Evolutionary conservation across 1,140 invertebrate genomes (phyloP), one percentile per base, ranked within the genome.

Genomic region (Cyclargus thomasi): DNA sequence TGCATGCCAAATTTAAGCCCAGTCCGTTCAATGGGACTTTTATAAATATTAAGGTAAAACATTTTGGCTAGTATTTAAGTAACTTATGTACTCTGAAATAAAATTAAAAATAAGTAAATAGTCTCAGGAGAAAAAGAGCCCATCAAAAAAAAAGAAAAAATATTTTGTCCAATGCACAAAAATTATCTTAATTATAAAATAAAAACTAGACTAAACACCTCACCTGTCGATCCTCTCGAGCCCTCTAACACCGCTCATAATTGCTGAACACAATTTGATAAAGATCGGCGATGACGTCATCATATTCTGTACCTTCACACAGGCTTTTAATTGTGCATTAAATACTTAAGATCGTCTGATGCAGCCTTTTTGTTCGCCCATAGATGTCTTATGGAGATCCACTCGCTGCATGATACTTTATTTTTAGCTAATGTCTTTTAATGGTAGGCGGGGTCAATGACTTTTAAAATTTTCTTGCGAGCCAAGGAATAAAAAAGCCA

Each of bases 191-290:
- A 20, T 18, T 20, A 59, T 20, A 59, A 20, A 59, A 20, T 59
- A 59, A 59, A 47, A 59, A 59, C 10, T 59, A 20, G 55, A 18
- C 17, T 22, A 59, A 59, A 21, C 18, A 7, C 21, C 17, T 59
- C 55, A 20, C 18, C 17, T 18, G 17, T 20, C 55, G 55, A 59
- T 70, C 72, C 74, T 65, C 76, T 78, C 76, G 18, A 59, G 55
- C 55, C 29, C 20, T 73, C 73, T 65, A 73, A 70, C 55, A 67
- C 69, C 1, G 29, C 5, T 47, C 69, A 81, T 86, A 83, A 86
- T 86, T 85, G 82, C 79, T 78, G 80, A 69, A 63, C 74, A 69
- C 65, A 69, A 76, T 74, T 70, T 73, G 82, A 83, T 83, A 78
- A 67, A 64, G 74, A 76, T 71, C 70, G 68, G 68, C 68, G 74